Evolutionary conservation across 2,888 invertebrate species (phyloP).

Genomic region (Agriotes lineatus): DNA sequence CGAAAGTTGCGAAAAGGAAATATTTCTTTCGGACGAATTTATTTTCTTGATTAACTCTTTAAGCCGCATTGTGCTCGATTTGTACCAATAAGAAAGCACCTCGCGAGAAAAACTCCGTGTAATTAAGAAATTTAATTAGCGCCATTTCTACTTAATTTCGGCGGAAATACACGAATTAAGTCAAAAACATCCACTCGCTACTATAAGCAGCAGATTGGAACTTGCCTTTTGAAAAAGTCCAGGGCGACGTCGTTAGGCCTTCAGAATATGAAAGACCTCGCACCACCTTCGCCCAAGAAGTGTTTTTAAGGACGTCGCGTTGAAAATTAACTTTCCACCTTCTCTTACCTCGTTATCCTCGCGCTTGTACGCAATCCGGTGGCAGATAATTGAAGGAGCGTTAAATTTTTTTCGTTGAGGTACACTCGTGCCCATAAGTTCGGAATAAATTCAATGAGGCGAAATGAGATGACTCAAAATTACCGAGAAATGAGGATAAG

Average conservation of each 20-base stretch:
- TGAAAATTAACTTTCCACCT: conserved; percentile 14
- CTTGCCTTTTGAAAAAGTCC: not conserved
- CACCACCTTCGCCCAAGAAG: not conserved
- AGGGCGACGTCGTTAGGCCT: no score
- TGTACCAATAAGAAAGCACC: conserved; percentile 35
- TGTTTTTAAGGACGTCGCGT: conserved; percentile 4
- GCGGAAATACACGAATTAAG: no score
- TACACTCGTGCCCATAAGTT: conserved; percentile 19
- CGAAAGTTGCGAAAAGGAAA: conserved; percentile 59
- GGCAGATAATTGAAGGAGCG: conserved; percentile 17
- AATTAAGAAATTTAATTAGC: conserved; percentile 32
- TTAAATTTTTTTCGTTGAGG: conserved; percentile 14
- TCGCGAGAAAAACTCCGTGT: conserved; percentile 18
- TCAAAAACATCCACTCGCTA: no score
- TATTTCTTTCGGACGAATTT: conserved; percentile 57
- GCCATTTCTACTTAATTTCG: not conserved
- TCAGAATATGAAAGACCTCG: no score
- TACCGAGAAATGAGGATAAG: conserved; percentile 36
- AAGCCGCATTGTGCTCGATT: conserved; percentile 41
- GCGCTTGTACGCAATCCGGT: not conserved
- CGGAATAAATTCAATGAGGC: conserved; percentile 26
- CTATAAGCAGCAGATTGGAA: no score
- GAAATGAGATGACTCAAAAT: conserved; percentile 37
- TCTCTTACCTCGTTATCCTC: conserved; percentile 10
- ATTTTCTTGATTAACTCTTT: conserved; percentile 62